These are phyloP conservation scores for Agonopterix arenella DNA, from an alignment of 2,888 invertebrate species.

Conservation along the genomic window DNA sequence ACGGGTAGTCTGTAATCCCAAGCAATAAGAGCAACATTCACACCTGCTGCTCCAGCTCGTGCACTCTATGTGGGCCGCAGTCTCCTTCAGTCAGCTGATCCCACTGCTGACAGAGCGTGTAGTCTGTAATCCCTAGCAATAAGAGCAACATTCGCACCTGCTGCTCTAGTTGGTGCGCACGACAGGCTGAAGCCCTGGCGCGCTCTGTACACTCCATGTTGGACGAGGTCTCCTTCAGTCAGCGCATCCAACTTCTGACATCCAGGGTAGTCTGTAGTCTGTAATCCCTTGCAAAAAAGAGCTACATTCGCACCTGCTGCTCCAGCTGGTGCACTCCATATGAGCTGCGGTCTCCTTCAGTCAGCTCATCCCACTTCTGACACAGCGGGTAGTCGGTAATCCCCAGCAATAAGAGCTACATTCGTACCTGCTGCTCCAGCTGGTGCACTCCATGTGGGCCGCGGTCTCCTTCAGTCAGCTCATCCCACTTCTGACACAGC, in stretches of 20 bases:
- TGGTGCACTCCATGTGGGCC: slow-evolving; percentile 88
- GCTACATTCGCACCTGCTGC: slow-evolving; percentile 52
- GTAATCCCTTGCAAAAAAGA: too few species aligned
- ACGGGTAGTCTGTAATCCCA: too few species aligned
- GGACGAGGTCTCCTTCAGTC: slow-evolving; percentile 86
- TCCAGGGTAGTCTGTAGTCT: too few species aligned
- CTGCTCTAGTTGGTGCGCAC: slow-evolving; percentile 79
- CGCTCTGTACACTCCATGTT: slow-evolving; percentile 87
- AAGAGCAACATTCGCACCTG: slow-evolving; percentile 36
- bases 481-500: not conserved
- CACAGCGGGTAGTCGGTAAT: too few species aligned
- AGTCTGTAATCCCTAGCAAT: too few species aligned
- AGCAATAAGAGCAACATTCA: too few species aligned
- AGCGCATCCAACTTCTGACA: not conserved
- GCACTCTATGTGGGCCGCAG: slow-evolving; percentile 90
- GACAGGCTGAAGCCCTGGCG: slow-evolving; percentile 71
- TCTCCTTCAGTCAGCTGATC: slow-evolving; percentile 78
- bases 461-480: slow-evolving; percentile 83
- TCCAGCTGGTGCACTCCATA: slow-evolving; percentile 86
- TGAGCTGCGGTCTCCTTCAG: slow-evolving; percentile 89
- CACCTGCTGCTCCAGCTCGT: slow-evolving; percentile 79
- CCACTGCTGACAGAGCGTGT: too few species aligned
- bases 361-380: not conserved
- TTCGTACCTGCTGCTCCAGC: slow-evolving; percentile 73
- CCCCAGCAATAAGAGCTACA: too few species aligned